Base-by-base conservation (phyloP, 92 coral and sea anemone genomes). In the Epizoanthus illoricatus region DNA sequence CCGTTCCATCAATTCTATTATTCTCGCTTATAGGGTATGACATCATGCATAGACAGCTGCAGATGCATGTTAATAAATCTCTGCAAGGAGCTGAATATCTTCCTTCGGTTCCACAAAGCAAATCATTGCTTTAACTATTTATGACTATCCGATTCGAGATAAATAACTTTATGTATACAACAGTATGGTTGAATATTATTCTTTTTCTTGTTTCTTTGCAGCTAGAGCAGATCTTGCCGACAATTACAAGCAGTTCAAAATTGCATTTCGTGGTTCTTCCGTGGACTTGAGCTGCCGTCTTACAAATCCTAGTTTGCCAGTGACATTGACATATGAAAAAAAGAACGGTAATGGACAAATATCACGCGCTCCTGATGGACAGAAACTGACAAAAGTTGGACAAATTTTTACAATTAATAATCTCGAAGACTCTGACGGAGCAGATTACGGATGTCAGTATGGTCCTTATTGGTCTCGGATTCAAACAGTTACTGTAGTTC, bases 251-350 rank as follows among this genome's bases (percentile, higher is more conserved):
- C 33, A 16, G 5, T 43, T 59, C 60, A 57, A 78, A 49, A 41
- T 40, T 62, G 71, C 4, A 5, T 78, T 21, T 45, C 28, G 43
- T 5, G 52, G 52, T 56, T 63, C 82, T 19, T 89, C 92, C 0
- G 59, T 85, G 17, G 89, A 85, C n/a, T 84, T 89, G 70, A 86
- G 86, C 73, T 89, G 92, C 75, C 89, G 79, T 40, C 75, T 89
- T 16, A 89, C 74, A 47, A 69, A 85, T 16, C 61, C 86, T 7
- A 49, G 56, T 0, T 62, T 85, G 24, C 24, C 74, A 39, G 92
- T 85, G 43, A 21, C 42, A 7, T 63, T 89, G 28, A 65, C 84
- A 76, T 83, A 73, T 13, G n/a, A 15, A 1, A 36, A n/a, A n/a
- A 28, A 8, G 8, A 0, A 40, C 17, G 4, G 55, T 16, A 3